Conservation (phyloP, 2,113 vertebrate species). For the Dromas ardeola region DNA sequence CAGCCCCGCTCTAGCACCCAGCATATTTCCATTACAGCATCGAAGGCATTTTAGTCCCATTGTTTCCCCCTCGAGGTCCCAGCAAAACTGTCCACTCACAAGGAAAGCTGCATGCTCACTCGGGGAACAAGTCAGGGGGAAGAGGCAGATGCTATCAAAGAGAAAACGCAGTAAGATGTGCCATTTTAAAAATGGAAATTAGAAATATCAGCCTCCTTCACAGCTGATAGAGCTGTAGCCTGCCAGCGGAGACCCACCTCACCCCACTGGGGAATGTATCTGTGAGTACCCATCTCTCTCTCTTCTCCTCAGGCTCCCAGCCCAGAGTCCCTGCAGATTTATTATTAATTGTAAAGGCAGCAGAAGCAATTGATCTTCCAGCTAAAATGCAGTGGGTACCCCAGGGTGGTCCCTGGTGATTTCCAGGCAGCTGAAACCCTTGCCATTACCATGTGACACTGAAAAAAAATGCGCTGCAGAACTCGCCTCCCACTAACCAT, state of each 20-base stretch:
- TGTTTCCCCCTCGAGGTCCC: background rate
- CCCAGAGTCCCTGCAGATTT: background rate
- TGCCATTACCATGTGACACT: slow-evolving; percentile 78
- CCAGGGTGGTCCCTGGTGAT: background rate
- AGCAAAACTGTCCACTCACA: background rate
- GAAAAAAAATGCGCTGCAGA: slow-evolving; percentile 58
- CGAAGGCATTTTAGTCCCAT: background rate
- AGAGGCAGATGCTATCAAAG: background rate
- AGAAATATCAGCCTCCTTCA: background rate
- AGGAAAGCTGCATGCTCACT: background rate
- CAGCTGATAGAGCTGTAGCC: background rate
- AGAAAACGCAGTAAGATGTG: background rate
- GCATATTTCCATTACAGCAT: background rate
- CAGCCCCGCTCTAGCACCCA: background rate
- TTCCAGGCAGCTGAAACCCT: background rate
- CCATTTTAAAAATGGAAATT: background rate
- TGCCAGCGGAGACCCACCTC: background rate
- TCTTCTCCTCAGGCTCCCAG: background rate
- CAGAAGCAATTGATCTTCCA: background rate
- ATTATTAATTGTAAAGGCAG: background rate
- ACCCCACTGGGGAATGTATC: background rate
- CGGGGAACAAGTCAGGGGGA: background rate
- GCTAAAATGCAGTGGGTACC: background rate
- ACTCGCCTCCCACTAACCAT: slow-evolving; percentile 70
- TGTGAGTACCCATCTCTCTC: background rate